These are phyloP conservation scores for Epiblema foenella DNA, from an alignment of 2,888 invertebrate genomes.

Conservation along the genomic window DNA sequence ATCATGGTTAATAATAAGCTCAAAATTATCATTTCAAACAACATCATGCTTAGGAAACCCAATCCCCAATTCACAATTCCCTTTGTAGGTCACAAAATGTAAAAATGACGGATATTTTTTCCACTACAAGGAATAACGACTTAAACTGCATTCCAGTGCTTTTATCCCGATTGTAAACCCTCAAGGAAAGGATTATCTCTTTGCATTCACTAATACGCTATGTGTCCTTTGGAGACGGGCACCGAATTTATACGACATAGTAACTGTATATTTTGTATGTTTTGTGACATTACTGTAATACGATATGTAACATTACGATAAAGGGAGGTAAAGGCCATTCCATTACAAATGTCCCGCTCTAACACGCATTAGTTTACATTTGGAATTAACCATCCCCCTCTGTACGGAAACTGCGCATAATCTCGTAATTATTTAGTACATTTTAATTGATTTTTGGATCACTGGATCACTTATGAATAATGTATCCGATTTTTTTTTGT, in stretches of 20 bases:
- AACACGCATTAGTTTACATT: no score
- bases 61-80: neutral
- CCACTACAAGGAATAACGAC: neutral
- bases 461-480: no score
- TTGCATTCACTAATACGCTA: neutral
- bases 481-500: no score
- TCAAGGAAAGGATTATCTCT: neutral
- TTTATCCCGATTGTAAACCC: neutral
- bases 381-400: no score
- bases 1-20: no score
- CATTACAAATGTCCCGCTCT: no score
- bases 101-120: neutral
- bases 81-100: neutral
- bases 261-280: constrained; percentile 19
- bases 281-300: constrained; percentile 32
- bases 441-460: no score
- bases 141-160: constrained; percentile 10
- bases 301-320: neutral
- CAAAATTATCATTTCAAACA: neutral
- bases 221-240: neutral
- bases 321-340: no score
- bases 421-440: no score
- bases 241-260: constrained; percentile 22
- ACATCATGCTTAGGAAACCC: neutral
- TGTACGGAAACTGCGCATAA: no score